These are phyloP conservation scores for Tetramorium parvispinum DNA, from an alignment of 1,140 invertebrate species.

Conservation along the genomic window DNA sequence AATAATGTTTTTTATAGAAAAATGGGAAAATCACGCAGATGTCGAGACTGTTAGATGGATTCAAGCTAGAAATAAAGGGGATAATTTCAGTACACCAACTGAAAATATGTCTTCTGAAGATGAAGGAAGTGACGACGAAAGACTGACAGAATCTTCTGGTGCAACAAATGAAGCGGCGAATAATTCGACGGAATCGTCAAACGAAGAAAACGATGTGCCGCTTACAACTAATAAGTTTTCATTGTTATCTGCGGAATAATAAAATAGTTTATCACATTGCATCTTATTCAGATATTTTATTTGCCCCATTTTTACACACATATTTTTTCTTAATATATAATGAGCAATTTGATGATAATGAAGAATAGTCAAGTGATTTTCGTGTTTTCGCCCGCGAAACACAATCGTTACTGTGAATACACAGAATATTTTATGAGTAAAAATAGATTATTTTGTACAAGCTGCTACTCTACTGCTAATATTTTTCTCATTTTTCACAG, in stretches of 20 bases:
- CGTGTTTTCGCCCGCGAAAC: conserved; percentile 57
- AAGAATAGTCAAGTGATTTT: conserved; percentile 18
- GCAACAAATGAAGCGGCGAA: conserved; percentile 22
- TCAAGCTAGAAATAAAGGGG: conserved; percentile 85
- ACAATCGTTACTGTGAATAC: conserved; percentile 34
- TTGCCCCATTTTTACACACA: conserved; percentile 25
- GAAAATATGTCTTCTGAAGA: conserved; percentile 71
- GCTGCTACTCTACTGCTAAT: conserved; percentile 32
- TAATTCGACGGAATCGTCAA: conserved; percentile 55
- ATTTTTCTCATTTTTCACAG: conserved; percentile 28
- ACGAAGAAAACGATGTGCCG: conserved; percentile 65
- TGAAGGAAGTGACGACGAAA: conserved; percentile 70
- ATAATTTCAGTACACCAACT: conserved; percentile 56
- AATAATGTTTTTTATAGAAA: conserved; percentile 77
- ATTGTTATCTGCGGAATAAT: conserved; percentile 72
- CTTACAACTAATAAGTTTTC: conserved; percentile 81
- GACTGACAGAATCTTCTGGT: conserved; percentile 43
- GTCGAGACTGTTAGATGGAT: conserved; percentile 88
- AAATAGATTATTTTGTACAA: conserved; percentile 56
- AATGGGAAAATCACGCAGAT: conserved; percentile 87
- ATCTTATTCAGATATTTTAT: conserved; percentile 35
- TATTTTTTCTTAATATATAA: conserved; percentile 44
- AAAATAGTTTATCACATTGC: conserved; percentile 28
- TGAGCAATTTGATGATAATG: conserved; percentile 43
- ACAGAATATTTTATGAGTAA: conserved; percentile 59